These are phyloP conservation scores for Pammene fasciana DNA, from an alignment of 2,888 invertebrate species.

Conservation along the genomic window DNA sequence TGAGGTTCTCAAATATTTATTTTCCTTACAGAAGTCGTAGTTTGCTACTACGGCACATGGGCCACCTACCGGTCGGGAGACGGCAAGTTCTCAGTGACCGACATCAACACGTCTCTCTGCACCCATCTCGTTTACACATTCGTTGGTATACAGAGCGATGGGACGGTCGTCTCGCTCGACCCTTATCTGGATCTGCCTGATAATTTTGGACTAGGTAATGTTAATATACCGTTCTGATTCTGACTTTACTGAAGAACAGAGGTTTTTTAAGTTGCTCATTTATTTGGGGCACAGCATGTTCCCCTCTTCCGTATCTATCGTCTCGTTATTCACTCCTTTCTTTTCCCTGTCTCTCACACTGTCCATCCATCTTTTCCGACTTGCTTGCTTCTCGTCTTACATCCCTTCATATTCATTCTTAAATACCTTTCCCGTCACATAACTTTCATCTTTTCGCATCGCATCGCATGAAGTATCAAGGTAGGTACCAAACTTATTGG, in stretches of 20 bases:
- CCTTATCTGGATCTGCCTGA: conserved; percentile 85
- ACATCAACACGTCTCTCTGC: conserved; percentile 87
- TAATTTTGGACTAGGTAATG: conserved; percentile 79
- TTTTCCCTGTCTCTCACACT: no score
- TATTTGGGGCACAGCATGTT: no score
- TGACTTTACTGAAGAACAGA: not conserved
- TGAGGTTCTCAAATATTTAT: not conserved
- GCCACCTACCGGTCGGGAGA: conserved; percentile 85
- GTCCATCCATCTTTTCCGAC: no score
- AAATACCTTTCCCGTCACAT: no score
- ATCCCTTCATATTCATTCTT: no score
- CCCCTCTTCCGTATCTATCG: no score
- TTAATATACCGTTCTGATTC: not conserved
- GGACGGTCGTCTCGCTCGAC: conserved; percentile 83
- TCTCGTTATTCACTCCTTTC: no score
- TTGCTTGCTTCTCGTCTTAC: no score
- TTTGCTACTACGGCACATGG: conserved; percentile 92
- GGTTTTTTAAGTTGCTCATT: no score
- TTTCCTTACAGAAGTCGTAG: conserved; percentile 80
- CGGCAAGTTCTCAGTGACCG: conserved; percentile 86
- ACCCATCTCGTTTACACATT: conserved; percentile 91
- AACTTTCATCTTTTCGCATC: no score
- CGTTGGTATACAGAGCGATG: conserved; percentile 84
- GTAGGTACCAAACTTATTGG: conserved; percentile 61
- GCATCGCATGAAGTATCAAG: no score